phyloP scores from a whole-genome alignment of 1,140 invertebrate genomes.

The Caenorhabditis brenneri region DNA sequence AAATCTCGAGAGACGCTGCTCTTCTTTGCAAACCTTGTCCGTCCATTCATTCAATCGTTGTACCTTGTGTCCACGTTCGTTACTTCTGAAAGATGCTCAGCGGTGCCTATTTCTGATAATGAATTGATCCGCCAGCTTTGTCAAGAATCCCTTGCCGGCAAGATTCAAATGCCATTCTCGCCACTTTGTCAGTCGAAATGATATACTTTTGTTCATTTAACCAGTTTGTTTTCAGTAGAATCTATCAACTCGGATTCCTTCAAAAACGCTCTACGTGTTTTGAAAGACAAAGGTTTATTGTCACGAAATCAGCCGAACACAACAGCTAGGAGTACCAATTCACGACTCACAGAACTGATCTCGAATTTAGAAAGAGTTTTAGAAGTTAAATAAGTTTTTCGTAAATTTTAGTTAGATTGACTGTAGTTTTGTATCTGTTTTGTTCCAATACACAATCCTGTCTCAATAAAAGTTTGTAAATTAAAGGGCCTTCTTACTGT shows the following conservation, averaged over 20 bases:
- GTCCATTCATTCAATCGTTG: constrained; percentile 53
- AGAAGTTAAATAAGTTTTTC: constrained; percentile 12
- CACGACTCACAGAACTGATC: constrained; percentile 1
- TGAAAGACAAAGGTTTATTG: constrained; percentile 43
- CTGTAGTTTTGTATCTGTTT: not conserved
- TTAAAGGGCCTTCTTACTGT: too few species aligned
- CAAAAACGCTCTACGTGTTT: constrained; percentile 39
- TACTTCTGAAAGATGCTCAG: not conserved
- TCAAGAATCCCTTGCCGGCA: constrained; percentile 30
- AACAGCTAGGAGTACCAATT: not conserved
- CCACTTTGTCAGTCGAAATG: not conserved
- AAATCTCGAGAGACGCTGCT: constrained; percentile 17
- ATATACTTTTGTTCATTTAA: not conserved
- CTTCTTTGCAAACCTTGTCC: constrained; percentile 53
- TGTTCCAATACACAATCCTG: not conserved
- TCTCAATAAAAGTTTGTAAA: too few species aligned
- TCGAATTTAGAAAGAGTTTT: not conserved
- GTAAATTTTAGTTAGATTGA: constrained; percentile 5
- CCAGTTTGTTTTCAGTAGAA: constrained; percentile 47
- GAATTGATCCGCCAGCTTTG: constrained; percentile 26
- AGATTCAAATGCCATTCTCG: constrained; percentile 13
- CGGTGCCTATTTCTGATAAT: constrained; percentile 1
- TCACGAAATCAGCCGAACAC: not conserved
- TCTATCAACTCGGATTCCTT: constrained; percentile 48
- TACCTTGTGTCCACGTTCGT: constrained; percentile 31